Conservation (phyloP, 23 tunicate genomes). For the Aplidium turbinatum region DNA sequence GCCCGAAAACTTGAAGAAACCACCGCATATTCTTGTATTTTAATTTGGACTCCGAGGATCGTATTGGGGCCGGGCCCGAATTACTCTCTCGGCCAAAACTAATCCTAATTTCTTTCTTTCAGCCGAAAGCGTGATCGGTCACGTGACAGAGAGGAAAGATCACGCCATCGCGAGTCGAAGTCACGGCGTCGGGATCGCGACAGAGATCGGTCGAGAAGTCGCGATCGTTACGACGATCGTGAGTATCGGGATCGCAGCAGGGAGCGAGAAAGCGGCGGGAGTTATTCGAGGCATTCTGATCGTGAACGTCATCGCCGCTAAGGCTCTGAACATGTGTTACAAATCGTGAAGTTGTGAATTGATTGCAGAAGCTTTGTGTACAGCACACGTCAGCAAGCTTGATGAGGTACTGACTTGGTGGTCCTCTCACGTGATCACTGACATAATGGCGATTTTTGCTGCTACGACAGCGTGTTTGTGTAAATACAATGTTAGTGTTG, state of each 20-base stretch:
- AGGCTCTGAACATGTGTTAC: too few relatives aligned
- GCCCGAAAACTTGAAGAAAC: too few relatives aligned
- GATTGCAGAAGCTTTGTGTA: too few relatives aligned
- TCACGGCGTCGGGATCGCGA: conserved; percentile 88
- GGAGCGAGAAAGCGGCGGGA: conserved; percentile 42
- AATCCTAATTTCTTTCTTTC: conserved; percentile 15
- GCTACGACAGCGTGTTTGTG: too few relatives aligned
- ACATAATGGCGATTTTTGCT: too few relatives aligned
- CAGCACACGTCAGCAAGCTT: too few relatives aligned
- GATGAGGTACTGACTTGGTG: too few relatives aligned
- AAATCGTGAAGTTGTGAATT: too few relatives aligned
- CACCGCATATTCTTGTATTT: too few relatives aligned
- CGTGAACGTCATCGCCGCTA: conserved; percentile 80
- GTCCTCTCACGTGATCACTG: too few relatives aligned
- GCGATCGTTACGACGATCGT: conserved; percentile 92
- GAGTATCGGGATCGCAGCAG: conserved; percentile 59
- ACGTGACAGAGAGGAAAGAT: conserved; percentile 83
- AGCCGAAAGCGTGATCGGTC: conserved; percentile 77
- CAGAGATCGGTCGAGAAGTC: conserved; percentile 79
- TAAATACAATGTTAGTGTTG: too few relatives aligned
- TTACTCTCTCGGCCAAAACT: not conserved
- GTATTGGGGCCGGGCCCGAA: not conserved
- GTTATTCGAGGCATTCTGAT: conserved; percentile 87
- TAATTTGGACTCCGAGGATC: too few relatives aligned
- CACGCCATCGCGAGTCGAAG: conserved; percentile 88